phyloP scores from a whole-genome alignment of 2,888 invertebrate genomes.

The Drosophila colorata region DNA sequence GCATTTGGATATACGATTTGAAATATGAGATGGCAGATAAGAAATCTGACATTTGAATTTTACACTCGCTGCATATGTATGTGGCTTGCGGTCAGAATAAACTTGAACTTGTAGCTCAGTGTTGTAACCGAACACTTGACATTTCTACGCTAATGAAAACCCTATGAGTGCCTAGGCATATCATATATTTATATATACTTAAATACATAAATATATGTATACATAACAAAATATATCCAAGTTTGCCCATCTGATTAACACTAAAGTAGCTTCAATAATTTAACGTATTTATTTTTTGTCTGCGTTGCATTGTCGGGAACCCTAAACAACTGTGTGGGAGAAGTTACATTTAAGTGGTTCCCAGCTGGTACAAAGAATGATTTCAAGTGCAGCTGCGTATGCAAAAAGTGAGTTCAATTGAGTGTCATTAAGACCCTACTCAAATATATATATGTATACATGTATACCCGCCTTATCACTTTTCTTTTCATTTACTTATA shows the following conservation, averaged over 20 bases:
- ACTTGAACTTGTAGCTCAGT: slow-evolving; percentile 33
- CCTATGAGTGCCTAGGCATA: not conserved
- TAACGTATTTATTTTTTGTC: slow-evolving; percentile 14
- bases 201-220: not conserved
- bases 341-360: slow-evolving; percentile 14
- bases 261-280: slow-evolving; percentile 28
- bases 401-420: slow-evolving; percentile 11
- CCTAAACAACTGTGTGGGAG: slow-evolving; percentile 1
- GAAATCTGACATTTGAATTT: slow-evolving; percentile 43
- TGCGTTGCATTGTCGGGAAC: not conserved
- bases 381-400: not conserved
- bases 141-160: slow-evolving; percentile 54
- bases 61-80: slow-evolving; percentile 11
- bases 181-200: not conserved
- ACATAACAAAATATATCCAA: not conserved
- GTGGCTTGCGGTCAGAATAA: slow-evolving; percentile 31
- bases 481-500: not conserved
- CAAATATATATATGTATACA: not conserved
- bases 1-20: slow-evolving; percentile 34
- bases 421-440: not conserved
- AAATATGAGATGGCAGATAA: slow-evolving; percentile 36
- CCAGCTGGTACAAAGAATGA: not conserved
- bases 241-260: slow-evolving; percentile 34
- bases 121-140: slow-evolving; percentile 22
- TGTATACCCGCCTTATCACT: not conserved